Evolutionary conservation across 2,888 invertebrate species (phyloP), one percentile per base, ranked within the genome.

Genomic region (Ferrisia virgata): DNA sequence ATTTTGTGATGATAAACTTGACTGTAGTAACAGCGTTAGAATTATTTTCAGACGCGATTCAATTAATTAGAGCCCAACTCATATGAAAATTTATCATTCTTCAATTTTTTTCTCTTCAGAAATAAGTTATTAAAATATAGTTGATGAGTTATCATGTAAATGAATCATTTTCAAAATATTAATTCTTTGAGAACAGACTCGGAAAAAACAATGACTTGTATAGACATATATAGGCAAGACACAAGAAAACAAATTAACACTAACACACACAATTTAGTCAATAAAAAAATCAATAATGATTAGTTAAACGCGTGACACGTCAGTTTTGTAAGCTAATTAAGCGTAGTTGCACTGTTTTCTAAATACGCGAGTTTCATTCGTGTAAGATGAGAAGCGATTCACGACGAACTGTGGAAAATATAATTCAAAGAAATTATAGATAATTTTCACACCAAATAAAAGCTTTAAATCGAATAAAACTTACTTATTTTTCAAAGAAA

Each of bases 401-500:
- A 76, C 18, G 36, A 28, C 1, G 28, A 76, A 8, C 72, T 76
- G 72, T 8, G 28, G 18, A 36, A 36, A 64, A 64, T 28, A 58
- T 2, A n/a, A 53, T n/a, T n/a, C n/a, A 53, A 64, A 33, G 33
- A 76, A 76, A 36, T 8, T 64, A 3, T 15, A 28, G 31, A 69
- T 28, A 72, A 76, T 76, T 72, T 72, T 53, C 9, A 6, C 4
- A 53, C 53, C 33, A 72, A 33, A 28, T 25, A 15, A 4, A 31
- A 28, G 8, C 3, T 25, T 15, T 69, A 18, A 15, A 0, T 5
- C n/a, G 13, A n/a, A n/a, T 15, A 18, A 0, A 36, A 76, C 47
- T 80, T 80, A 80, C 43, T 80, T 53, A 33, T 43, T 80, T 33
- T 80, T 80, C 33, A 53, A 94, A 93, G 31, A n/a, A 28, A 83